A percentile compares a stretch with the other conserved stretches of the same genome.
phyloP scores from a whole-genome alignment of 2,113 vertebrate species.

The Corynorhinus townsendii region DNA sequence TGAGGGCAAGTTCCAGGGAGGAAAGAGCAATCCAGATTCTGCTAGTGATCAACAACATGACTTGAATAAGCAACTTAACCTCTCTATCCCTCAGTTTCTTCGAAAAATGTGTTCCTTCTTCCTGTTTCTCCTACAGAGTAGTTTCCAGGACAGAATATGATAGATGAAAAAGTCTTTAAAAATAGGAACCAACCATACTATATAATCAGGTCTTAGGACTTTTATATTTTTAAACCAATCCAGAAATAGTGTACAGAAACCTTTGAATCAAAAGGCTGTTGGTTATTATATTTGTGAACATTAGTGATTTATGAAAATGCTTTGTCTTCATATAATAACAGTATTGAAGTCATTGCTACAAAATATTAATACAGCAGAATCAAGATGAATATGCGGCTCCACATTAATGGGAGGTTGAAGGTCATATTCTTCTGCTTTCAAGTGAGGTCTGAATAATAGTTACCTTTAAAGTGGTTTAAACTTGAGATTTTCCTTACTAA shows the following conservation, averaged over 20 bases:
- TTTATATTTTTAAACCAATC: conserved; percentile 13
- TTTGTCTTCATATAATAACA: background rate
- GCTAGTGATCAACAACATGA: background rate
- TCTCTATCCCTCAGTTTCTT: background rate
- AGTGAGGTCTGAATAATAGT: background rate
- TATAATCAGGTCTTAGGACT: background rate
- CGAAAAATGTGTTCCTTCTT: background rate
- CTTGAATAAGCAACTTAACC: background rate
- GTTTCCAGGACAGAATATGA: background rate
- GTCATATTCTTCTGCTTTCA: conserved; percentile 28
- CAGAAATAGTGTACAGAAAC: background rate
- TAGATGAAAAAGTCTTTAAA: background rate
- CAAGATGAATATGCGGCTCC: background rate
- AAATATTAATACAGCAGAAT: background rate
- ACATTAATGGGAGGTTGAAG: conserved; percentile 9
- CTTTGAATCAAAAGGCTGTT: background rate
- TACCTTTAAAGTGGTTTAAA: conserved; percentile 50
- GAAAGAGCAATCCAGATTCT: background rate
- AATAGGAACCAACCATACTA: background rate
- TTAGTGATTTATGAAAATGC: background rate
- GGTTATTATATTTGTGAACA: background rate
- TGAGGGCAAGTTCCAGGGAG: background rate
- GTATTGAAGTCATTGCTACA: background rate
- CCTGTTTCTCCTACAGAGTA: background rate
- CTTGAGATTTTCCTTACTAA: conserved; percentile 43